Conservation (phyloP, 2,888 invertebrate genomes). For the Plagiodera versicolora region DNA sequence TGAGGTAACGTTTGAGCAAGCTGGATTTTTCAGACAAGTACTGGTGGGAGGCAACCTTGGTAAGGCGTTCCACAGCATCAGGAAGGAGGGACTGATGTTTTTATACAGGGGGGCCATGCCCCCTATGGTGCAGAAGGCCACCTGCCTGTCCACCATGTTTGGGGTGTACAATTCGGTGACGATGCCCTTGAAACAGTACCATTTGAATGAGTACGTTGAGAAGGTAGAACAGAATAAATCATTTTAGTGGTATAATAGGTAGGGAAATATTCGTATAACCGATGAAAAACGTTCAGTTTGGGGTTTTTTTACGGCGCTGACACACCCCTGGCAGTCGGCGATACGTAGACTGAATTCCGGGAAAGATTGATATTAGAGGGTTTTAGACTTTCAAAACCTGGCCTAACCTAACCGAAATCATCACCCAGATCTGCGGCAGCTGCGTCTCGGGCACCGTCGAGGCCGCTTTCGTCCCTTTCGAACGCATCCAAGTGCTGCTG, state of each 20-base stretch:
- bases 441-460: slow-evolving; percentile 29
- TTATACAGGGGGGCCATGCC: slow-evolving; percentile 33
- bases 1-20: slow-evolving; percentile 16
- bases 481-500: slow-evolving; percentile 33
- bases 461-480: slow-evolving; percentile 32
- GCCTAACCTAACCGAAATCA: not conserved
- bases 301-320: no score
- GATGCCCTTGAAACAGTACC: slow-evolving; percentile 19
- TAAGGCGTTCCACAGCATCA: slow-evolving; percentile 21
- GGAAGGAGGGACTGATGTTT: slow-evolving; percentile 25
- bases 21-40: slow-evolving; percentile 35
- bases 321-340: no score
- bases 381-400: no score
- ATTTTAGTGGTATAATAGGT: no score
- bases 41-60: slow-evolving; percentile 23
- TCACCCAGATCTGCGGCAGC: slow-evolving; percentile 15
- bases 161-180: slow-evolving; percentile 27
- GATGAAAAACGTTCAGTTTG: no score
- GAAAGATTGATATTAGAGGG: no score
- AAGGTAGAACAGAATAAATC: no score
- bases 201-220: slow-evolving; percentile 26
- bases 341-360: no score
- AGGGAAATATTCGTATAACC: no score
- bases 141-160: slow-evolving; percentile 33
- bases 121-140: slow-evolving; percentile 30